Conservation (phyloP, 2,888 invertebrate species). For the Xestoiulus laeticollis region DNA sequence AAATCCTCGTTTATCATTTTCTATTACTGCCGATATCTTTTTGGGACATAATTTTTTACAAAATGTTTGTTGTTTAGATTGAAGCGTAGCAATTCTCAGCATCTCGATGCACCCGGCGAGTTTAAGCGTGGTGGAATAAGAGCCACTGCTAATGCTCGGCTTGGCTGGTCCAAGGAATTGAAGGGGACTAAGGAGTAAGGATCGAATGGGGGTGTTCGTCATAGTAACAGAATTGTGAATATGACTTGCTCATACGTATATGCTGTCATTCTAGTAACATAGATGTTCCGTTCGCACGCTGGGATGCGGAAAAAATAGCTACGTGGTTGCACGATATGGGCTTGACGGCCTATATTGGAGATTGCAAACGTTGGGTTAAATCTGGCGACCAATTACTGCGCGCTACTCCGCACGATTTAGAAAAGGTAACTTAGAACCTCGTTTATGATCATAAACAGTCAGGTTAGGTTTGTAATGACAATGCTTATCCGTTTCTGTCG, state of each 20-base stretch:
- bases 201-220: background rate
- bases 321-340: constrained; percentile 83
- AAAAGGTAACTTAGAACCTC: constrained; percentile 71
- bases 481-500: background rate
- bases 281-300: constrained; percentile 78
- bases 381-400: constrained; percentile 79
- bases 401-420: constrained; percentile 81
- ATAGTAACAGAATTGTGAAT: background rate
- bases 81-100: constrained; percentile 68
- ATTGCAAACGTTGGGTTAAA: constrained; percentile 84
- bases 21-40: too few species aligned
- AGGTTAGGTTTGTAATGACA: background rate
- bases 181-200: constrained; percentile 55
- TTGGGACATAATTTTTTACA: too few species aligned
- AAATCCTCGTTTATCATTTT: too few species aligned
- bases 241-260: background rate
- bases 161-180: constrained; percentile 63
- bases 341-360: constrained; percentile 79
- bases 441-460: background rate
- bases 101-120: constrained; percentile 68
- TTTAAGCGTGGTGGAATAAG: constrained; percentile 75
- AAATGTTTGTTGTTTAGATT: constrained; percentile 66
- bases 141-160: constrained; percentile 77
- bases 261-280: constrained; percentile 67
- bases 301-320: constrained; percentile 82